Percentiles rank a stretch among this genome's conserved stretches.
phyloP scores from a whole-genome alignment of 2,888 invertebrate species.

The Punctoribates punctum region DNA sequence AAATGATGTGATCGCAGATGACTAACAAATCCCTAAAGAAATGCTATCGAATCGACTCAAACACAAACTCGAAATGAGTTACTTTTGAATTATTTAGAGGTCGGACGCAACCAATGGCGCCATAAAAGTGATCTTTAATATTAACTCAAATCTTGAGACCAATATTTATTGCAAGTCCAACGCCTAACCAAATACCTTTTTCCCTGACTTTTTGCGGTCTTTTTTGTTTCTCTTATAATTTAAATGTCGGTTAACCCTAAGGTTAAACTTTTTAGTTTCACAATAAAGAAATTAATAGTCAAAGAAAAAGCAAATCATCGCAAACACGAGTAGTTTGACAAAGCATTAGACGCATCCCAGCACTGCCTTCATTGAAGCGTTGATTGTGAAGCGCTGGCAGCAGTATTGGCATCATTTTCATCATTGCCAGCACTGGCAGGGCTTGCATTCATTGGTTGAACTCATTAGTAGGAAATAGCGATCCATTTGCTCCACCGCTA shows the following conservation, averaged over 20 bases:
- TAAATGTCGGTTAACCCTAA: no score
- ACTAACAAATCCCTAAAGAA: conserved; percentile 12
- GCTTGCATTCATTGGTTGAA: conserved; percentile 23
- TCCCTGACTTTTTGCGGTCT: no score
- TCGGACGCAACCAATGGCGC: neutral
- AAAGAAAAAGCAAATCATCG: neutral
- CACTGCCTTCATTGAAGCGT: no score
- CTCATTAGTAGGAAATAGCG: conserved; percentile 47
- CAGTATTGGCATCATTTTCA: no score
- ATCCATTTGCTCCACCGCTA: conserved; percentile 48
- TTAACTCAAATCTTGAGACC: no score
- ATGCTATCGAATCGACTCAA: neutral
- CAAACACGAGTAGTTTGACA: conserved; percentile 10
- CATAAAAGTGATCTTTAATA: neutral
- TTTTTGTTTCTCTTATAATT: no score
- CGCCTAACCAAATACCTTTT: no score
- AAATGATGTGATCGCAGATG: neutral
- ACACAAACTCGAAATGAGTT: conserved; percentile 7
- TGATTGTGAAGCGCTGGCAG: no score
- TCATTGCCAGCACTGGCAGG: no score
- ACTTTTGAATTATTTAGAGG: neutral
- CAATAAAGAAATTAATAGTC: neutral
- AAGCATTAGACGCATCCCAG: neutral
- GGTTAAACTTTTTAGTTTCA: no score
- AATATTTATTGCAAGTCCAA: no score